Conservation (phyloP, 2,113 vertebrate species). For the Poeciliopsis occidentalis region DNA sequence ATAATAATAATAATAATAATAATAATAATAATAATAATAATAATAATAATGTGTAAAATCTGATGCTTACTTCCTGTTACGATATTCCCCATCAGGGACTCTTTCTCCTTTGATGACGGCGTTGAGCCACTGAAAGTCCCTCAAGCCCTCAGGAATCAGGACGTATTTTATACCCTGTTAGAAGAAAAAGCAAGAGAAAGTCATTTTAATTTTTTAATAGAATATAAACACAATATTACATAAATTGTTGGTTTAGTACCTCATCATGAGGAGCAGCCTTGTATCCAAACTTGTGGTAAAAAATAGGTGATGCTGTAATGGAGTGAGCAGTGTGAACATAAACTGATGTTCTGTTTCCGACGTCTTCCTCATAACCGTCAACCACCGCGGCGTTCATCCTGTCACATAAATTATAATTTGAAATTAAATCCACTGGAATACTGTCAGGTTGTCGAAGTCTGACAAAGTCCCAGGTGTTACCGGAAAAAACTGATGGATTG, state of each 20-base stretch:
- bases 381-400: slow-evolving; percentile 87
- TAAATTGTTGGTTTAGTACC: slow-evolving; percentile 65
- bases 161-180: slow-evolving; percentile 77
- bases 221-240: neutral
- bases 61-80: slow-evolving; percentile 35
- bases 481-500: neutral
- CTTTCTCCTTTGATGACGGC: slow-evolving; percentile 60
- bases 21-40: no score
- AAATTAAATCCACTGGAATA: neutral
- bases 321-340: slow-evolving; percentile 89
- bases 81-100: slow-evolving; percentile 1
- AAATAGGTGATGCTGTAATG: slow-evolving; percentile 59
- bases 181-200: neutral
- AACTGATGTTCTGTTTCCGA: slow-evolving; percentile 88
- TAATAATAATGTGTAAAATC: no score
- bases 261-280: slow-evolving; percentile 72
- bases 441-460: neutral
- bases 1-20: no score
- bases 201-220: neutral
- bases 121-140: slow-evolving; percentile 73
- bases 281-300: slow-evolving; percentile 73
- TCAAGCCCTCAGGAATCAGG: slow-evolving; percentile 75
- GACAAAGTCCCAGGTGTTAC: neutral
- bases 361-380: slow-evolving; percentile 85
- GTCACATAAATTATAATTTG: slow-evolving; percentile 1